Evolutionary conservation across 2,113 vertebrate species (phyloP).

Genomic region (Ornithorhynchus anatinus): DNA sequence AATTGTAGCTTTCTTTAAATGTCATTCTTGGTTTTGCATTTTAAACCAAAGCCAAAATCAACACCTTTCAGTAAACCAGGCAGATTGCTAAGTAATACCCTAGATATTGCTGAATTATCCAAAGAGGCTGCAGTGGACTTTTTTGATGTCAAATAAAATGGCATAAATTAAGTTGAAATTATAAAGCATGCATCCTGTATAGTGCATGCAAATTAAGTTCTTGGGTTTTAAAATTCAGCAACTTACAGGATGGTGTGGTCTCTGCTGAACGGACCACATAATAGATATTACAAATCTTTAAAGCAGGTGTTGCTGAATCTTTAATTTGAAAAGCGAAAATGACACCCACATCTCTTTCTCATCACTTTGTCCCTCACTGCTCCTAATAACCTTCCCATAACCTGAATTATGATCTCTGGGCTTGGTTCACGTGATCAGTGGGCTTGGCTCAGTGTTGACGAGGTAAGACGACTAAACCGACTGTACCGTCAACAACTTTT

Average conservation of each 20-base stretch:
- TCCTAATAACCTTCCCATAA: not conserved
- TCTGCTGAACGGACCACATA: not conserved
- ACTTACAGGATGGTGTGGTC: not conserved
- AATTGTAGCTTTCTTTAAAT: not conserved
- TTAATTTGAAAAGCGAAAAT: not conserved
- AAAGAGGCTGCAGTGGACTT: conserved; percentile 1
- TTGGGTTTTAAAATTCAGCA: not conserved
- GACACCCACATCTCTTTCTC: not conserved
- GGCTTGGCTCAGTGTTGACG: not conserved
- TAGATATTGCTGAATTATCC: not conserved
- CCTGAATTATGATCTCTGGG: not conserved
- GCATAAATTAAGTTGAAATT: not conserved
- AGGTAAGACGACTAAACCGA: not conserved
- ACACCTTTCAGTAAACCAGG: not conserved
- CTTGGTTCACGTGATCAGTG: not conserved
- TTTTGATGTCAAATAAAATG: conserved; percentile 9
- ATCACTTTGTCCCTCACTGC: not conserved
- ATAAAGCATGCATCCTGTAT: not conserved
- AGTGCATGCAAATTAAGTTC: not conserved
- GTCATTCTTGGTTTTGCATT: not conserved
- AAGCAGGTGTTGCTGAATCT: not conserved
- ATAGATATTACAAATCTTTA: not conserved
- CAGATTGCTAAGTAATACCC: not conserved
- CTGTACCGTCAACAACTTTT: not conserved
- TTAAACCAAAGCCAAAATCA: too few relatives aligned